A percentile compares a stretch with the other conserved stretches of the same genome.
These are phyloP conservation scores for Eupsittula cactorum DNA, from an alignment of 2,113 vertebrate species.

Conservation along the genomic window DNA sequence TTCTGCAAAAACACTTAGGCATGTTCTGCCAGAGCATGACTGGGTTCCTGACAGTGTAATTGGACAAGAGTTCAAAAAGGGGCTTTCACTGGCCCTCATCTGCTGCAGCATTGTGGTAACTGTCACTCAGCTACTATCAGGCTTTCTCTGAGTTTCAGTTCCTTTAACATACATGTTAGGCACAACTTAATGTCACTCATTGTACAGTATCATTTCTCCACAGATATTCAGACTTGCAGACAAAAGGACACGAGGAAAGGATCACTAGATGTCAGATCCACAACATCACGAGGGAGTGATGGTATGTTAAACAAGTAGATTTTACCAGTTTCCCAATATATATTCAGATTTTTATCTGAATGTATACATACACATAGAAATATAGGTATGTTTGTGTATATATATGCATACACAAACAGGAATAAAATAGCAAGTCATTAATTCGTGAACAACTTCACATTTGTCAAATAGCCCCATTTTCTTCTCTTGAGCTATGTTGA, in stretches of 20 bases:
- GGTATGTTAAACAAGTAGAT: conserved; percentile 76
- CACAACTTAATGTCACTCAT: neutral
- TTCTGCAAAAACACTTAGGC: neutral
- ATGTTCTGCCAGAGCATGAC: neutral
- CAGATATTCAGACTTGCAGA: conserved; percentile 89
- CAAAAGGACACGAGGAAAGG: conserved; percentile 95
- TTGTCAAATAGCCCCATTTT: neutral
- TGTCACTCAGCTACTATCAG: neutral
- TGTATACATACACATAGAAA: neutral
- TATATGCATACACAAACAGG: neutral
- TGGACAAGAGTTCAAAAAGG: neutral
- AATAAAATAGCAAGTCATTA: neutral
- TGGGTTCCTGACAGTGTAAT: neutral
- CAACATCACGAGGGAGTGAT: conserved; percentile 88
- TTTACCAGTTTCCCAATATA: neutral
- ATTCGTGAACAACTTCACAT: neutral
- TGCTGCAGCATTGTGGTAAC: neutral
- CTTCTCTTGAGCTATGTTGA: neutral
- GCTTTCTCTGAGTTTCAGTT: neutral
- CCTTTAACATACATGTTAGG: neutral
- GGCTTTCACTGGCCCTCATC: neutral
- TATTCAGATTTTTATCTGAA: neutral
- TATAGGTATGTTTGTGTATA: neutral
- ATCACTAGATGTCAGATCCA: conserved; percentile 88
- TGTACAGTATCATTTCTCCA: conserved; percentile 31